Conservation (phyloP, 1,140 invertebrate genomes). For the Ceratina australensis region DNA sequence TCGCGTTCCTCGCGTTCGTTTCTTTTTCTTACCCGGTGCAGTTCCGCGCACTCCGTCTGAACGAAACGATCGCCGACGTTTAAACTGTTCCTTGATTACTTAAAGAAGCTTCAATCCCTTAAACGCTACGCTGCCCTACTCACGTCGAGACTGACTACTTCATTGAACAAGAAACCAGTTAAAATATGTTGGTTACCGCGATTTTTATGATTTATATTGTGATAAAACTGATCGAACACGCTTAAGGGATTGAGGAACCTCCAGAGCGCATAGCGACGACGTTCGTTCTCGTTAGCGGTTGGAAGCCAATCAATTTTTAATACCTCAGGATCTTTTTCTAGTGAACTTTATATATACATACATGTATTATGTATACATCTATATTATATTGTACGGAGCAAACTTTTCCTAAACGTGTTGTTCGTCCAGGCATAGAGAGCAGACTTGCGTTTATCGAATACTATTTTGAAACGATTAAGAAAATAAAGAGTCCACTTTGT, state of each 20-base stretch:
- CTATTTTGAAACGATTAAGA: background rate
- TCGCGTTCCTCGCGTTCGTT: conserved; percentile 30
- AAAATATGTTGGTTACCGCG: too few relatives aligned
- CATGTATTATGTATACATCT: conserved; percentile 14
- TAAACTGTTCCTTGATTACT: too few relatives aligned
- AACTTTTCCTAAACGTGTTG: conserved; percentile 18
- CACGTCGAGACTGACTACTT: too few relatives aligned
- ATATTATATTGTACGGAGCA: conserved; percentile 10
- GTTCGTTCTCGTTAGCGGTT: conserved; percentile 4
- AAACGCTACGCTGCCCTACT: too few relatives aligned
- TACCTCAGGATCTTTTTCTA: conserved; percentile 46
- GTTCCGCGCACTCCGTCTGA: conserved; percentile 10
- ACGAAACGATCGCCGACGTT: background rate
- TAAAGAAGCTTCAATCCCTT: too few relatives aligned
- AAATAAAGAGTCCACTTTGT: conserved; percentile 26
- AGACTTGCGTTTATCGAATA: conserved; percentile 12
- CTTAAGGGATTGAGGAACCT: background rate
- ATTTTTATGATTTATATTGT: too few relatives aligned
- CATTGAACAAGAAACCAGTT: too few relatives aligned
- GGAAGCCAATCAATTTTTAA: conserved; percentile 31
- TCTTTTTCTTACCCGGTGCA: conserved; percentile 16
- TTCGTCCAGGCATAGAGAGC: conserved; percentile 27
- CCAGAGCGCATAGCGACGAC: background rate
- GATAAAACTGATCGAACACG: too few relatives aligned
- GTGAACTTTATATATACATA: conserved; percentile 34